A percentile compares a stretch with the other conserved stretches of the same genome.
phyloP scores from a whole-genome alignment of 2,113 vertebrate genomes.

The Zosterops pallidus region DNA sequence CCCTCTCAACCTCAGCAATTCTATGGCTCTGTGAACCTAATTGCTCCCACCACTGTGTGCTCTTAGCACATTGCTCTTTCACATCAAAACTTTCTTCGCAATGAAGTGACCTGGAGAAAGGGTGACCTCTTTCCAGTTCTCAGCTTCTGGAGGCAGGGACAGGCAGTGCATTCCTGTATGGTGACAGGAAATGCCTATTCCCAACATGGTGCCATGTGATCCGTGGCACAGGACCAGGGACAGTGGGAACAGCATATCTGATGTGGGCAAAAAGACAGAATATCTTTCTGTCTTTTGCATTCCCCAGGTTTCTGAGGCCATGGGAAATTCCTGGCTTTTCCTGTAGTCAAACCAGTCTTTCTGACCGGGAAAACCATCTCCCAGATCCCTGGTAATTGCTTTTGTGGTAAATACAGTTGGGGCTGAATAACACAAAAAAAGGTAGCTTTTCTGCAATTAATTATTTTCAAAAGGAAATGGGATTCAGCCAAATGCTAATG shows the following conservation, averaged over 20 bases:
- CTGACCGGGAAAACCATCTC: neutral
- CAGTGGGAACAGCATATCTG: neutral
- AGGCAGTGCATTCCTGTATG: rapidly evolving
- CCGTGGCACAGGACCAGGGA: rapidly evolving
- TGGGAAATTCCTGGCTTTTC: neutral
- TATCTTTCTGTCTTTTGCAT: neutral
- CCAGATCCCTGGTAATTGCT: neutral
- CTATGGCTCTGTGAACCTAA: neutral
- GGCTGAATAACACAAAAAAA: neutral
- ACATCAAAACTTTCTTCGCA: neutral
- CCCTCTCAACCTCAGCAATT: neutral
- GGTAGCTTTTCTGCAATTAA: neutral
- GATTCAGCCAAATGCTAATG: neutral
- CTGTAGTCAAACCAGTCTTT: neutral
- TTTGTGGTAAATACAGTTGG: neutral
- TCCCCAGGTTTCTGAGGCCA: neutral
- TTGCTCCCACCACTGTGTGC: neutral
- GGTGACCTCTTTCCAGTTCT: neutral
- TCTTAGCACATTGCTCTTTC: neutral
- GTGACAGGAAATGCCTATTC: rapidly evolving
- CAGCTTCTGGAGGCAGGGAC: neutral
- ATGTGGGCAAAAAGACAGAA: neutral
- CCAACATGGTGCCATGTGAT: rapidly evolving
- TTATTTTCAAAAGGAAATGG: neutral
- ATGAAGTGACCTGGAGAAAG: neutral